Percentiles rank a stretch among this genome's conserved stretches.
Conservation (phyloP, 92 coral and sea anemone species). For the Nematostella vectensis region DNA sequence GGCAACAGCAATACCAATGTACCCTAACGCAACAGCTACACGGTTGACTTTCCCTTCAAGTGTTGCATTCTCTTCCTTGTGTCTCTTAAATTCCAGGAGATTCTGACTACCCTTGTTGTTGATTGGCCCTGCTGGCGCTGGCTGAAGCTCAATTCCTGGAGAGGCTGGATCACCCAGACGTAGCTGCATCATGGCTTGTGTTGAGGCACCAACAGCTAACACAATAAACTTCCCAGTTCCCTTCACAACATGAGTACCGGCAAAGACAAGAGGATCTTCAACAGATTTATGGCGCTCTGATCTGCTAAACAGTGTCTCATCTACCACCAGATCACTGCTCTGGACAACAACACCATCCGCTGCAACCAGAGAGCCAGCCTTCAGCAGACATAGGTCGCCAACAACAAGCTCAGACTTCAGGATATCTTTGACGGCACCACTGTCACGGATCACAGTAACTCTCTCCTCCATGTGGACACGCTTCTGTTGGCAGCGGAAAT, state of each 20-base stretch:
- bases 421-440: slow-evolving; percentile 35
- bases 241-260: slow-evolving; percentile 87
- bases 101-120: slow-evolving; percentile 8
- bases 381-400: slow-evolving; percentile 84
- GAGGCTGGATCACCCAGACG: slow-evolving; percentile 5
- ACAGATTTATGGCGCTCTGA: slow-evolving; percentile 36
- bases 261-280: slow-evolving; percentile 50
- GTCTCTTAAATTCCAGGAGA: slow-evolving; percentile 26
- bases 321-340: slow-evolving; percentile 62
- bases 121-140: slow-evolving; percentile 4
- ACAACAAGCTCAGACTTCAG: slow-evolving; percentile 53
- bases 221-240: slow-evolving; percentile 86
- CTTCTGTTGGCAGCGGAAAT: slow-evolving; percentile 61
- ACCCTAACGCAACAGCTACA: slow-evolving; percentile 68
- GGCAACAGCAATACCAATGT: slow-evolving; percentile 63
- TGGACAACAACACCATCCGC: slow-evolving; percentile 92
- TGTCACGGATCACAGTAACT: slow-evolving; percentile 52
- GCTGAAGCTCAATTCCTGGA: slow-evolving; percentile 5
- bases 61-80: slow-evolving; percentile 38
- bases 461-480: slow-evolving; percentile 68
- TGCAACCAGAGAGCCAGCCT: slow-evolving; percentile 78
- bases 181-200: slow-evolving; percentile 18
- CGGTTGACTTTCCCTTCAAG: slow-evolving; percentile 83
- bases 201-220: slow-evolving; percentile 70
- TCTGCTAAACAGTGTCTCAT: slow-evolving; percentile 58